Percentiles rank a stretch among this genome's conserved stretches.
Conservation (phyloP, 2,888 invertebrate genomes). For the Meta bourneti region DNA sequence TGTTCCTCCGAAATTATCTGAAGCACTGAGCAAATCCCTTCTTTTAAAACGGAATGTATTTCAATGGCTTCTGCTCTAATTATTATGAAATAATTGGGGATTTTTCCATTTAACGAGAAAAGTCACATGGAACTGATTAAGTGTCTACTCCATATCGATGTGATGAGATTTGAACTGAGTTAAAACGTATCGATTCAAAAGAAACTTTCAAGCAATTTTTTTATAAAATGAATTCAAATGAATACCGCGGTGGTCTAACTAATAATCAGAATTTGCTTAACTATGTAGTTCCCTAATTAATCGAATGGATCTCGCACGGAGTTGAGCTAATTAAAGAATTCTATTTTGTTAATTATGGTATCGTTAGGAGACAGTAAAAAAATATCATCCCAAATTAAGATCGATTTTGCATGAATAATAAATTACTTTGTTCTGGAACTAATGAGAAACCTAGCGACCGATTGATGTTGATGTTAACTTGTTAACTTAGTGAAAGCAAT, state of each 20-base stretch:
- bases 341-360: neutral
- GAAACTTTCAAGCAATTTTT: neutral
- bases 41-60: constrained; percentile 29
- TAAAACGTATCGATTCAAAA: neutral
- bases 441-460: neutral
- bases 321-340: neutral
- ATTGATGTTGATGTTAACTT: neutral
- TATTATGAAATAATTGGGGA: neutral
- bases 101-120: neutral
- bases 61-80: constrained; percentile 30
- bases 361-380: neutral
- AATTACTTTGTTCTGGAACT: neutral
- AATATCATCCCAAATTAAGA: constrained; percentile 4
- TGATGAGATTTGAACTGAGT: neutral
- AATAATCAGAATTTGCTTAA: neutral
- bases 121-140: neutral
- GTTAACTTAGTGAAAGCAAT: neutral
- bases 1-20: constrained; percentile 7
- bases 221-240: neutral
- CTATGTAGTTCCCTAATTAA: neutral
- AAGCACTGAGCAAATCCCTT: constrained; percentile 3
- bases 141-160: neutral
- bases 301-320: neutral
- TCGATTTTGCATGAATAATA: constrained; percentile 3
- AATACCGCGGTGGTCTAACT: neutral